Base-by-base conservation (phyloP, 2,797 vertebrate genomes). In the Aselliscus stoliczkanus region DNA sequence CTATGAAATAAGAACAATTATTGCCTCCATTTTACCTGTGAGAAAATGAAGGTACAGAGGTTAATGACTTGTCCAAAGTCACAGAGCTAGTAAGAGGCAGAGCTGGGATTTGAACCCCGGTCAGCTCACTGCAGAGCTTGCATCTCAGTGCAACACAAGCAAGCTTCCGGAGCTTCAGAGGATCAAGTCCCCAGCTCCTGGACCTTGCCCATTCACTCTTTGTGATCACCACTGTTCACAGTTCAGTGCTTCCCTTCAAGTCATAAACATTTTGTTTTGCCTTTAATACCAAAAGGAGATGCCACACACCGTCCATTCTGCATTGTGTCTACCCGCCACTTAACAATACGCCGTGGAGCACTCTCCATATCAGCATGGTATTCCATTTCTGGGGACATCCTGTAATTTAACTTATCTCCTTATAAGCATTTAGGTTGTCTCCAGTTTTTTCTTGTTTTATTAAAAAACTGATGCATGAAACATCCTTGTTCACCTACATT, bases 391-490 rank as follows among this genome's bases (percentile, higher is more conserved):
- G 12, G 12, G 20, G 72, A 37, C 39, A 60, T 2, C 15, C 1
- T 47, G 10, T 3, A 25, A 72, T 69, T 47, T 44, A 50, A 79
- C 13, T 75, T 69, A 73, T 52, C 47, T 50, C 44, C 83, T 65
- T 29, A 21, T 31, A 50, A 77, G 20, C 69, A 76, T 72, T n/a
- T 44, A 37, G 62, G 23, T 21, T 72, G 31, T 39, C 75, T 90
- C 52, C 15, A 34, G 4, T 39, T 81, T 92, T 67, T 69, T 58
- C 56, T 73, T 82, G 27, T 37, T 82, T 75, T n/a, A 72, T 47
- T 94, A 54, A 82, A 73, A 64, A 90, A 23, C 9, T 17, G 64
- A 88, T 88, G 23, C 21, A 82, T 58, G n/a, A 93, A 86, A 83
- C 13, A 62, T 50, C 42, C 10, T 56, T 6, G 3, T 69, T 29